Evolutionary conservation across 37 sponge, comb jelly and placozoan genomes (phyloP).

Genomic region (Bolinopsis microptera): DNA sequence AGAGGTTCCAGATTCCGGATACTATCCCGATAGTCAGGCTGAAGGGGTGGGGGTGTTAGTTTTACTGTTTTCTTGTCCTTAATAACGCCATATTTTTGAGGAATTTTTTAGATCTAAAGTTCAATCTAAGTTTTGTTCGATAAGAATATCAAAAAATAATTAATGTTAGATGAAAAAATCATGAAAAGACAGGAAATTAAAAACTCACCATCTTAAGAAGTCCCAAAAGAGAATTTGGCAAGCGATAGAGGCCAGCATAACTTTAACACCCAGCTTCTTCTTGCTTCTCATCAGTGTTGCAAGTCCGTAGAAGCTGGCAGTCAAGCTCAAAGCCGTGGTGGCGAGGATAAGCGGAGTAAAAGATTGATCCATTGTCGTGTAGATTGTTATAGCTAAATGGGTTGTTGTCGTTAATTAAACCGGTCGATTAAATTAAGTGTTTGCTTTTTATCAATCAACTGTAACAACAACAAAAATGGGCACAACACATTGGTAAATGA

Average conservation of each 20-base stretch:
- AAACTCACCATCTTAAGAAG: constrained; percentile 12
- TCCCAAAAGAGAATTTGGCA: constrained; percentile 38
- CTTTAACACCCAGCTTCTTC: constrained; percentile 9
- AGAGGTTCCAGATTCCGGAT: not conserved
- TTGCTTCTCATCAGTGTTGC: not conserved
- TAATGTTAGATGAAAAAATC: too few species aligned
- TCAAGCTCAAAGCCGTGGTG: not conserved
- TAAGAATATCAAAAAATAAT: too few species aligned
- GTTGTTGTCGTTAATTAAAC: not conserved
- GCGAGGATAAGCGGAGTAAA: not conserved
- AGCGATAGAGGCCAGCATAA: not conserved
- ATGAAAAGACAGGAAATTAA: not conserved
- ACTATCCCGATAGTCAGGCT: constrained; percentile 47
- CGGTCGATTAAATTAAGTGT: too few species aligned
- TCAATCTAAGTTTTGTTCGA: too few species aligned
- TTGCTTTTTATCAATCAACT: too few species aligned
- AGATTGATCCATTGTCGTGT: not conserved
- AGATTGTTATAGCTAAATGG: not conserved
- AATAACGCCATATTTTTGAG: not conserved
- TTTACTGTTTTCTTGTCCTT: not conserved
- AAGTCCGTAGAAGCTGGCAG: not conserved
- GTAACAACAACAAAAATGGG: too few species aligned
- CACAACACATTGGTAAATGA: too few species aligned
- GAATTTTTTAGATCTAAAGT: not conserved
- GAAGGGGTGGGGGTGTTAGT: not conserved